These are phyloP conservation scores for Desmophyllum pertusum DNA, from an alignment of 92 coral and sea anemone species.

Conservation along the genomic window DNA sequence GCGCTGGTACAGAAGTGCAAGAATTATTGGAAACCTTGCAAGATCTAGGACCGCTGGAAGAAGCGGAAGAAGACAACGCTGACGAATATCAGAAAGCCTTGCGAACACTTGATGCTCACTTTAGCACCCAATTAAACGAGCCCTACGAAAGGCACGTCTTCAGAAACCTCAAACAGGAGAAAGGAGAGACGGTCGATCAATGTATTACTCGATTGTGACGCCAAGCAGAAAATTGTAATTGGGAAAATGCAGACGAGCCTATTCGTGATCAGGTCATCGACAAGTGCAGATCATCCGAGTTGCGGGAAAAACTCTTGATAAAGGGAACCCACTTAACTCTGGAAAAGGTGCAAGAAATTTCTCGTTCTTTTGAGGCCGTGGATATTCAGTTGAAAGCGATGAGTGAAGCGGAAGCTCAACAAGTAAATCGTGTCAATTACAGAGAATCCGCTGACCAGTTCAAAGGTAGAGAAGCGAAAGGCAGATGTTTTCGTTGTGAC, in stretches of 20 bases:
- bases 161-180: slow-evolving; percentile 4
- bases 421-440: not conserved
- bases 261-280: slow-evolving; percentile 66
- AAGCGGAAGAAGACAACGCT: not conserved
- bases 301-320: too few relatives aligned
- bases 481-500: slow-evolving; percentile 42
- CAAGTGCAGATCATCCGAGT: slow-evolving; percentile 31
- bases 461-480: not conserved
- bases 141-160: not conserved
- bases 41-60: slow-evolving; percentile 3
- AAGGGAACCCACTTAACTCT: too few relatives aligned
- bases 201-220: not conserved
- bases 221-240: slow-evolving; percentile 11
- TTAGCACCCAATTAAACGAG: slow-evolving; percentile 7
- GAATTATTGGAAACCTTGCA: slow-evolving; percentile 13
- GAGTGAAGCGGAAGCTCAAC: slow-evolving; percentile 46
- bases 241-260: not conserved
- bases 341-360: too few relatives aligned
- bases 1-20: not conserved
- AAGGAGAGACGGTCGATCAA: not conserved
- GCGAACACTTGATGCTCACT: slow-evolving; percentile 9
- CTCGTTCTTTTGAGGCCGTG: too few relatives aligned
- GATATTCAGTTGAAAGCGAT: too few relatives aligned
- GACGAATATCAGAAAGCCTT: slow-evolving; percentile 7
- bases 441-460: not conserved